phyloP scores from a whole-genome alignment of 2,113 vertebrate genomes.

The Argyrosomus japonicus region DNA sequence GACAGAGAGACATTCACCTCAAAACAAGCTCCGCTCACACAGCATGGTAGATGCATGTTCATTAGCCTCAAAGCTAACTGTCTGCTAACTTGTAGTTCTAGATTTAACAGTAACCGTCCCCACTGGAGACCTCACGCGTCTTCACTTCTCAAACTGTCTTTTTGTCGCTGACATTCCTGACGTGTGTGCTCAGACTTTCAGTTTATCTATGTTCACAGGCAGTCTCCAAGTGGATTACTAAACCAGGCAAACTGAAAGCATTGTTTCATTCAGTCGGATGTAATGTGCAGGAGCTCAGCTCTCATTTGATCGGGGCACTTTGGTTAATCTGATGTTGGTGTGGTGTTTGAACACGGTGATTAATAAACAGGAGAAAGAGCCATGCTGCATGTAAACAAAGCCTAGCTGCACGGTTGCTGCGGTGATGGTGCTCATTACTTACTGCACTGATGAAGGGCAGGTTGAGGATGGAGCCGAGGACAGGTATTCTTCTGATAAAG shows the following conservation, averaged over 20 bases:
- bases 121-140: background rate
- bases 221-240: background rate
- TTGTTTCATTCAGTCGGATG: background rate
- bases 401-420: background rate
- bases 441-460: slow-evolving; percentile 97
- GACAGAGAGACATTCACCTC: slow-evolving; percentile 79
- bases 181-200: background rate
- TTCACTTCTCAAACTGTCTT: background rate
- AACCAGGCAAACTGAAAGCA: background rate
- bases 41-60: slow-evolving; percentile 49
- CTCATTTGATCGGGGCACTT: background rate
- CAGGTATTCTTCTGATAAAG: slow-evolving; percentile 96
- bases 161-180: background rate
- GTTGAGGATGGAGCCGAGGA: slow-evolving; percentile 96
- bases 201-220: background rate
- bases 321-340: slow-evolving; percentile 2
- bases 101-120: background rate
- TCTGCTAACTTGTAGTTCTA: background rate
- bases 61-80: slow-evolving; percentile 30
- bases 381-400: slow-evolving; percentile 38
- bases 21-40: slow-evolving; percentile 51
- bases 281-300: background rate
- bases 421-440: slow-evolving; percentile 74
- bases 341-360: slow-evolving; percentile 32
- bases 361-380: slow-evolving; percentile 28